These are phyloP conservation scores for Ranitomeya imitator DNA, from an alignment of 2,113 vertebrate species.

Conservation along the genomic window DNA sequence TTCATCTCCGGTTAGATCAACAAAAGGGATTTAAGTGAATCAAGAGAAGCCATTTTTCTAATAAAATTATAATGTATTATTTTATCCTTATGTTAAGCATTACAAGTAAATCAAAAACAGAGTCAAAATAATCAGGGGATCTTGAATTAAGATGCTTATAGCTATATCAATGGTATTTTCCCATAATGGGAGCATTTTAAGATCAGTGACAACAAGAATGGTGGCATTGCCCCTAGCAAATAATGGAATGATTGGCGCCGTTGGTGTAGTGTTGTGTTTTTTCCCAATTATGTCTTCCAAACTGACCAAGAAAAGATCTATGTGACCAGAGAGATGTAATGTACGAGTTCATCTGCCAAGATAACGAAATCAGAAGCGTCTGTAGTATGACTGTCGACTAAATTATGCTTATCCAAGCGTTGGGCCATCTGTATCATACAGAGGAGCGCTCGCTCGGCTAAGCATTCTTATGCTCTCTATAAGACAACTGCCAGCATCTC, in stretches of 20 bases:
- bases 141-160: too few species aligned
- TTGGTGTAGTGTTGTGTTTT: background rate
- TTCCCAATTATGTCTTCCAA: background rate
- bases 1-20: constrained; percentile 45
- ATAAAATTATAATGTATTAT: constrained; percentile 32
- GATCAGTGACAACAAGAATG: background rate
- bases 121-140: constrained; percentile 4
- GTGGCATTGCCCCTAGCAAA: background rate
- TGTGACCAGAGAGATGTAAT: background rate
- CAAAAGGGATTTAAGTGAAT: constrained; percentile 22
- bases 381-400: too few species aligned
- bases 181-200: background rate
- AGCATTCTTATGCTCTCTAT: too few species aligned
- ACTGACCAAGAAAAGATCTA: background rate
- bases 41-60: constrained; percentile 15
- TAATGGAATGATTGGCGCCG: background rate
- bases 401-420: too few species aligned
- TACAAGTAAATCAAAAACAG: constrained; percentile 9
- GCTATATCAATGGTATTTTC: background rate
- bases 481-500: too few species aligned
- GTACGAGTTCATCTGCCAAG: background rate
- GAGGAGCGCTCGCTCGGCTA: too few species aligned
- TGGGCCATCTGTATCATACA: too few species aligned
- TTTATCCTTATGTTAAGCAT: constrained; percentile 32
- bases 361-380: too few species aligned